Evolutionary conservation across 2,888 invertebrate genomes (phyloP).

Genomic region (Patella ulyssiponensis): DNA sequence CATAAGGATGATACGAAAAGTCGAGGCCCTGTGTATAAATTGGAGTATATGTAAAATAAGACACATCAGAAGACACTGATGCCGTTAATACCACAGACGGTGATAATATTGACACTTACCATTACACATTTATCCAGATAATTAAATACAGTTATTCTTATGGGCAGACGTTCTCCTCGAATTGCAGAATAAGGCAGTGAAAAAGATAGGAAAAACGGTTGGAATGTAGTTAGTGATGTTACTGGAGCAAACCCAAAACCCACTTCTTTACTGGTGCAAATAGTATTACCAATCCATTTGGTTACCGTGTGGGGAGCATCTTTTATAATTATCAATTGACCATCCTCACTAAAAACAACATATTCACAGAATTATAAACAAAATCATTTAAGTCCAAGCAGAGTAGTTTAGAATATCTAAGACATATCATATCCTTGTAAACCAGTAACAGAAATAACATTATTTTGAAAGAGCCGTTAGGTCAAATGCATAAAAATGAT

Average conservation of each 20-base stretch:
- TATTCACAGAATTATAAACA: neutral
- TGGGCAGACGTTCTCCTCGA: slow-evolving; percentile 78
- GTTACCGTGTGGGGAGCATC: slow-evolving; percentile 78
- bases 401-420: neutral
- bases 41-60: no score
- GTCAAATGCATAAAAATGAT: no score
- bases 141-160: slow-evolving; percentile 82
- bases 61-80: no score
- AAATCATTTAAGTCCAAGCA: neutral
- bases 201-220: slow-evolving; percentile 84
- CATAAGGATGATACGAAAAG: no score
- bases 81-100: no score
- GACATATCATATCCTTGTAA: neutral
- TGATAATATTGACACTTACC: slow-evolving; percentile 73
- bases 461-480: no score
- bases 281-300: slow-evolving; percentile 77
- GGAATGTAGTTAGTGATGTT: slow-evolving; percentile 76
- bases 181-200: slow-evolving; percentile 80
- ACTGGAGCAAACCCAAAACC: slow-evolving; percentile 76
- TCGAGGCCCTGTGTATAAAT: no score
- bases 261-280: slow-evolving; percentile 74
- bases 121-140: slow-evolving; percentile 81
- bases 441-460: no score
- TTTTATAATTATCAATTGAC: slow-evolving; percentile 37
- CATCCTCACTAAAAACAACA: slow-evolving; percentile 44